Percentiles rank a stretch among this genome's conserved stretches.
Evolutionary conservation across 2,888 invertebrate species (phyloP).

Genomic region (Dorcus parallelipipedus): DNA sequence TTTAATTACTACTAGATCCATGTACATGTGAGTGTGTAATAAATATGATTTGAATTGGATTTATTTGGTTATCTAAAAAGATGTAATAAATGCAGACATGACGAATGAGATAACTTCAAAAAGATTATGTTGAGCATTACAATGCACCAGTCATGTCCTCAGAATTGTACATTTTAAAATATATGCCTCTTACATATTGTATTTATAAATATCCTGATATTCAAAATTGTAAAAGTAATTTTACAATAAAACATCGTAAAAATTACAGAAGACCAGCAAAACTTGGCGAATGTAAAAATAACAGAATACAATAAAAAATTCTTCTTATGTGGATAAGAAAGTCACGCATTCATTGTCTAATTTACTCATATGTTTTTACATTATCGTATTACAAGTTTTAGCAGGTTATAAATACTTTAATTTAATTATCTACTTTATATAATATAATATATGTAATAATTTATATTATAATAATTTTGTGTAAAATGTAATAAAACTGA

Average conservation of each 20-base stretch:
- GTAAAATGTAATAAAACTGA: slow-evolving; percentile 50
- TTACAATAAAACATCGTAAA: slow-evolving; percentile 33
- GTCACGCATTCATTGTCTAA: slow-evolving; percentile 47
- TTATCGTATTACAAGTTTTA: slow-evolving; percentile 47
- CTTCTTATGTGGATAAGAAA: slow-evolving; percentile 39
- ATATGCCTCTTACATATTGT: slow-evolving; percentile 36
- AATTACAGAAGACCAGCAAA: slow-evolving; percentile 44
- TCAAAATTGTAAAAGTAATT: slow-evolving; percentile 29
- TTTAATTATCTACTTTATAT: slow-evolving; percentile 44
- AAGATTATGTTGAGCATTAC: slow-evolving; percentile 43
- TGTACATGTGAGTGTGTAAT: slow-evolving; percentile 27
- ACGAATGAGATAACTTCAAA: slow-evolving; percentile 34
- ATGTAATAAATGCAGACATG: slow-evolving; percentile 43
- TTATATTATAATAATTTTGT: slow-evolving; percentile 44
- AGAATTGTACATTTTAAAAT: slow-evolving; percentile 13
- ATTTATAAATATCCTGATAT: slow-evolving; percentile 37
- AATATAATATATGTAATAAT: slow-evolving; percentile 42
- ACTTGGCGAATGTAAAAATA: slow-evolving; percentile 44
- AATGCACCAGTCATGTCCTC: slow-evolving; percentile 16
- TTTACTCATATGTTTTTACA: slow-evolving; percentile 48
- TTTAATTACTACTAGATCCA: slow-evolving; percentile 19
- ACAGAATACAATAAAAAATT: slow-evolving; percentile 35
- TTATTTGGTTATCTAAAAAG: slow-evolving; percentile 42
- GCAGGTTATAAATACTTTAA: slow-evolving; percentile 48
- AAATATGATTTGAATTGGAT: slow-evolving; percentile 38